These are phyloP conservation scores for Galerucella pusilla DNA, from an alignment of 2,888 invertebrate species.

Conservation along the genomic window DNA sequence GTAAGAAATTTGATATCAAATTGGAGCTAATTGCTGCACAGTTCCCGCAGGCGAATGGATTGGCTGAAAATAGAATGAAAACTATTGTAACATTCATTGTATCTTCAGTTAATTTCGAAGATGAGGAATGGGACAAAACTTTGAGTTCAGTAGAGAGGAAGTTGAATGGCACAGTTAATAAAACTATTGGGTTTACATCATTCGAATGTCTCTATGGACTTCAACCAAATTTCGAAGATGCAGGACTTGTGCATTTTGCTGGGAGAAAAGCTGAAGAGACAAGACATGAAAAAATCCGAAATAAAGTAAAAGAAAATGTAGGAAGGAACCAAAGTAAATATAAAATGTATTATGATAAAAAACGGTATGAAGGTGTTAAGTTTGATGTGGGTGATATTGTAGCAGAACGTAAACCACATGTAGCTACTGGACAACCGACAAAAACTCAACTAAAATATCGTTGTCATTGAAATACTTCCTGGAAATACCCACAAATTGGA, in stretches of 20 bases:
- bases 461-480: no score
- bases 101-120: conserved; percentile 18
- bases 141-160: no score
- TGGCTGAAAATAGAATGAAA: conserved; percentile 32
- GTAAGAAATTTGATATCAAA: conserved; percentile 16
- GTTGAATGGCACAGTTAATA: no score
- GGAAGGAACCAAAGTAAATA: conserved; percentile 9
- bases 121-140: conserved; percentile 22
- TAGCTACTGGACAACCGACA: no score
- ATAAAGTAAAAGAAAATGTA: conserved; percentile 11
- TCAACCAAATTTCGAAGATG: conserved; percentile 30
- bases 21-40: no score
- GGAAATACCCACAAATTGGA: no score
- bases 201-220: conserved; percentile 44
- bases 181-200: conserved; percentile 42
- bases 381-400: no score
- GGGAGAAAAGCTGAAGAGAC: conserved; percentile 11
- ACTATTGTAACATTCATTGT: conserved; percentile 21
- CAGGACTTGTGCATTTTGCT: conserved; percentile 21
- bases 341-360: no score
- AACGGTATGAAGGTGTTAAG: no score
- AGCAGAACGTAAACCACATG: no score
- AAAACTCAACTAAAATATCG: no score
- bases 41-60: conserved; percentile 41
- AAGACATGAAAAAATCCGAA: conserved; percentile 11